Evolutionary conservation across 1,140 invertebrate species (phyloP).

Genomic region (Eriocheir sinensis): DNA sequence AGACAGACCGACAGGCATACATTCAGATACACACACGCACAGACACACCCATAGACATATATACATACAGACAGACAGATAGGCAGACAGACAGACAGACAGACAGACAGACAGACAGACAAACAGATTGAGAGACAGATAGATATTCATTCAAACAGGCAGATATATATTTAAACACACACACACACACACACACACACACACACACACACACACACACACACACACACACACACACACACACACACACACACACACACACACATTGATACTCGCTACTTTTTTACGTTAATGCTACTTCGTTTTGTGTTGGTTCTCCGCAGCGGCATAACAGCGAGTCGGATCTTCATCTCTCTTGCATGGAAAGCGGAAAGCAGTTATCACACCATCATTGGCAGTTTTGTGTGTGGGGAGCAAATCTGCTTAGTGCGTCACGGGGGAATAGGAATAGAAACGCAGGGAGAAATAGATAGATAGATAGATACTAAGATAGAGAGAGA

Average conservation of each 20-base stretch:
- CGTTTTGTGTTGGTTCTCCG: neutral
- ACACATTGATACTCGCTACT: neutral
- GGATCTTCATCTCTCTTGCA: conserved; percentile 7
- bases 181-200: conserved; percentile 20
- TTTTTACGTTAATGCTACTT: neutral
- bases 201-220: neutral
- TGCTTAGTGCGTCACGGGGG: no score
- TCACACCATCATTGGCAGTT: neutral
- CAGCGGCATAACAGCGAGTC: neutral
- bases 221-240: neutral
- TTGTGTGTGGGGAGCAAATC: neutral
- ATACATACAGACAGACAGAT: no score
- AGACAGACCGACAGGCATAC: no score
- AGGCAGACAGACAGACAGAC: no score
- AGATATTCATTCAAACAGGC: conserved; percentile 36
- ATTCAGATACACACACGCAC: no score
- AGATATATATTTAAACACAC: no score
- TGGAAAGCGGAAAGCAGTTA: neutral
- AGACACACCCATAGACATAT: no score
- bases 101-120: no score
- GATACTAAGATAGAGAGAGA: neutral
- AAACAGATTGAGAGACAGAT: no score
- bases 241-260: neutral
- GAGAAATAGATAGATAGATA: conserved; percentile 24
- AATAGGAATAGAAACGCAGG: neutral